Evolutionary conservation across 35 echinoderm and acorn worm species (phyloP).

Genomic region (Apostichopus parvimensis): DNA sequence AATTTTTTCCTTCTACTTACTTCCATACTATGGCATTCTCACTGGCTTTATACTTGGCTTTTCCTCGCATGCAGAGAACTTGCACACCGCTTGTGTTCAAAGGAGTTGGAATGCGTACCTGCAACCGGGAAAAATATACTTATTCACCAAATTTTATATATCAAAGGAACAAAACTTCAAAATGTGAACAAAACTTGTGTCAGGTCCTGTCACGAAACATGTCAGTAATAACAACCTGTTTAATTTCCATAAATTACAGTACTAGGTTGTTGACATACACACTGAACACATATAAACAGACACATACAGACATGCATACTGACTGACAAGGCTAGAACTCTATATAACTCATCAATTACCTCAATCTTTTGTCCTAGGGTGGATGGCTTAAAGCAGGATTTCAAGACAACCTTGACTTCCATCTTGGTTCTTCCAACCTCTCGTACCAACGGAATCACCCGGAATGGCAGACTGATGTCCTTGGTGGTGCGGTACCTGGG

Average conservation of each 20-base stretch:
- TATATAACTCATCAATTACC: conserved; percentile 42
- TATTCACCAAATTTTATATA: no score
- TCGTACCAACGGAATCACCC: conserved; percentile 90
- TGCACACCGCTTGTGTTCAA: conserved; percentile 98
- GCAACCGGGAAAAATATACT: background rate
- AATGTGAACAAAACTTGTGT: background rate
- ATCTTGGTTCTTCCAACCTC: conserved; percentile 88
- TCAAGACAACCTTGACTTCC: conserved; percentile 98
- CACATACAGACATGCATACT: no score
- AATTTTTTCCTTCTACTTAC: conserved; percentile 56
- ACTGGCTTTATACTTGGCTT: conserved; percentile 98
- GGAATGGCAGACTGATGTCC: conserved; percentile 90
- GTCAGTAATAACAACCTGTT: background rate
- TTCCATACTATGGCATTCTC: conserved; percentile 99
- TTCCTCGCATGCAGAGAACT: conserved; percentile 96
- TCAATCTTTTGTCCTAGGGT: conserved; percentile 97
- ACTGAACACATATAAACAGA: no score
- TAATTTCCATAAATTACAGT: no score
- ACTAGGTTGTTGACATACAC: no score
- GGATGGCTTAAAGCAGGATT: conserved; percentile 97
- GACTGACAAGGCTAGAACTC: no score
- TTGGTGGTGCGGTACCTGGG: conserved; percentile 88
- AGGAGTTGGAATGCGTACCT: conserved; percentile 97
- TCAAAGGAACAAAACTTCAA: background rate
- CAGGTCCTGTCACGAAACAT: background rate